Percentiles rank a stretch among this genome's conserved stretches.
These are phyloP conservation scores for Lemur catta DNA, from an alignment of 2,797 vertebrate species.

Conservation along the genomic window DNA sequence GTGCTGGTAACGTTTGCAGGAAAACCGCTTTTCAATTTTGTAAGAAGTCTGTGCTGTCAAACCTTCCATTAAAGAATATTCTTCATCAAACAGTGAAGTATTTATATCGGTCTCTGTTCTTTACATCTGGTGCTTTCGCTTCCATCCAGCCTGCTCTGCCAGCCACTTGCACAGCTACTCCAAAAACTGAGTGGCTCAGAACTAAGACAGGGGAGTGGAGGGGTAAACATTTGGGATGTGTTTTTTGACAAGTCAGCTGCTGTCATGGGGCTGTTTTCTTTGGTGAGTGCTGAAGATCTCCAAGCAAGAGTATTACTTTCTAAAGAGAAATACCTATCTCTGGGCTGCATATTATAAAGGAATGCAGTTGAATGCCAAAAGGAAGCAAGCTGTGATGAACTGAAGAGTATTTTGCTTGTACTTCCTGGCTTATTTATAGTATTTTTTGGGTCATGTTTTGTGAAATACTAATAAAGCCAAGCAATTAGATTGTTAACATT, in stretches of 20 bases:
- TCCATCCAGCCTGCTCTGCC: not conserved
- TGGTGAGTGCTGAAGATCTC: not conserved
- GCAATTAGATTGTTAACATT: not conserved
- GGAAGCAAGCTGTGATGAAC: not conserved
- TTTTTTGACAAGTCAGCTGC: slow-evolving; percentile 5
- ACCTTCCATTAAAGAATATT: not conserved
- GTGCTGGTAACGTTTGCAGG: not conserved
- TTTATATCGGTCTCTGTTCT: not conserved
- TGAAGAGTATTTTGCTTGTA: not conserved
- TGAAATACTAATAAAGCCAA: not conserved
- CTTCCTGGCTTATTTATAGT: not conserved
- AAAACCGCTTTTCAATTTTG: not conserved
- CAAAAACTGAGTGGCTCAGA: not conserved
- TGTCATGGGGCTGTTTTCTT: not conserved
- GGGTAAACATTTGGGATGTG: not conserved
- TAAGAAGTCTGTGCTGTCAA: not conserved
- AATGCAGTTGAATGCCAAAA: not conserved
- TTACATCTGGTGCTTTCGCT: not conserved
- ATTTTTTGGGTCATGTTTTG: slow-evolving; percentile 26
- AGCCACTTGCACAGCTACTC: not conserved
- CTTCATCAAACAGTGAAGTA: not conserved
- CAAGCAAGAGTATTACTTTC: not conserved
- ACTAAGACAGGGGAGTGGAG: not conserved
- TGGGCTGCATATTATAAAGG: not conserved
- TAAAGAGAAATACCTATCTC: not conserved